Evolutionary conservation across 2,888 invertebrate genomes (phyloP), one percentile per base, ranked within the genome.

Genomic region (Plutella xylostella): DNA sequence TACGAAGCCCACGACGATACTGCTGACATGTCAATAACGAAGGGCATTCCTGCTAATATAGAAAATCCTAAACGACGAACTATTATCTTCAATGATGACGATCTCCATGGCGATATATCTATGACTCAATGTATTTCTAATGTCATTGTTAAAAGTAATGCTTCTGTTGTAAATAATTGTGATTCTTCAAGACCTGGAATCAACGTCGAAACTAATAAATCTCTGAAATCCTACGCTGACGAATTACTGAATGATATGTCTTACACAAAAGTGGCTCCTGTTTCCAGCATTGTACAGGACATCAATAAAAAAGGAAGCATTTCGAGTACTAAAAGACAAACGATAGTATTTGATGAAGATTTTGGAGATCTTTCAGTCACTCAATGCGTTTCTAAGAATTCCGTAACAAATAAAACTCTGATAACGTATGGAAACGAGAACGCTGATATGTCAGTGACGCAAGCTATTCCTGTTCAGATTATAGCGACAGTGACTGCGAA

Each of bases 321-420:
- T 31, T 9, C 30, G 11, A 18, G 19, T 12, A 15, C 11, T 9
- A 31, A 31, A 20, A n/a, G 39, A 33, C 37, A 21, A 20, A 45
- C 45, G 1, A 39, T 39, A 30, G 41, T 41, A 11, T 41, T 30
- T 31, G 41, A 41, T 12, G 18, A 41, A 18, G 9, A 11, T 9
- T 12, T 20, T 5, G 43, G 37, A 14, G 37, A 43, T 25, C 5
- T 43, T n/a, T 43, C 43, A 22, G 33, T 43, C 20, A 43, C 43
- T 9, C 35, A 17, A 18, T 20, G 6, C n/a, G 20, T 35, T 35
- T 19, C 37, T 15, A 15, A 34, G 4, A 9, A 9, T 34, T 14
- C 17, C 9, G 34, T 34, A 3, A 34, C 9, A 34, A 6, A 34
- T 2, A 28, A 12, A 28, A 6, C n/a, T 28, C 28, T 9, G 15